phyloP scores from a whole-genome alignment of 2,797 vertebrate species.

The Xerus rutilus region DNA sequence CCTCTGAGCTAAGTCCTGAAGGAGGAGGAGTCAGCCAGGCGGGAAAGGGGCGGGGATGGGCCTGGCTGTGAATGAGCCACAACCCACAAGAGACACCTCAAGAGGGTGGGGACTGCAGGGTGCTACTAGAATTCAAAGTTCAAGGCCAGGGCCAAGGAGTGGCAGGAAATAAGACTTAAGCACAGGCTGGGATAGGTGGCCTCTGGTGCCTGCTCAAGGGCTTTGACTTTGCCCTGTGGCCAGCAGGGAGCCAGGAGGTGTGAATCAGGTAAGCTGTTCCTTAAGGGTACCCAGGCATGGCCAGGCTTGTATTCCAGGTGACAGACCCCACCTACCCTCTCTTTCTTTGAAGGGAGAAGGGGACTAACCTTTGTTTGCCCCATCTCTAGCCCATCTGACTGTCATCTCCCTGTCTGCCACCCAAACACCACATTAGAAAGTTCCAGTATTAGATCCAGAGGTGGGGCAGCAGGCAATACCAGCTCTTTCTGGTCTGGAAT shows the following conservation, averaged over 20 bases:
- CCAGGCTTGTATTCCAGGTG: background rate
- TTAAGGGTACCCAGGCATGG: background rate
- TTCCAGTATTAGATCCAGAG: background rate
- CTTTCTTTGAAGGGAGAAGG: background rate
- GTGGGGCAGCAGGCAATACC: background rate
- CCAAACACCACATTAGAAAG: background rate
- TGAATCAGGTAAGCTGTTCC: background rate
- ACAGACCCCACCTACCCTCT: background rate
- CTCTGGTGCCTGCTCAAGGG: background rate
- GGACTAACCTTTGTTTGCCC: background rate
- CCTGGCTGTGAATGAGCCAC: background rate
- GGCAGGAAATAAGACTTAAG: conserved; percentile 57
- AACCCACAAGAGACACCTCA: background rate
- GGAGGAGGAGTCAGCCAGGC: background rate
- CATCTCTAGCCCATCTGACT: background rate
- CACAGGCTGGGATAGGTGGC: background rate
- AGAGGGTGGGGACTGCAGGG: background rate
- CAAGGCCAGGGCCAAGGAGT: conserved; percentile 52
- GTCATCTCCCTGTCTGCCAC: background rate
- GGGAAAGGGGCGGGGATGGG: background rate
- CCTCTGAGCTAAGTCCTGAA: conserved; percentile 18
- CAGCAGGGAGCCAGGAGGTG: background rate
- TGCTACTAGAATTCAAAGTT: conserved; percentile 62
- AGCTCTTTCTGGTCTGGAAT: background rate
- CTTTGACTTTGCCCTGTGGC: conserved; percentile 59